Evolutionary conservation across 1,140 invertebrate genomes (phyloP).

Genomic region (Drosophila repletoides): DNA sequence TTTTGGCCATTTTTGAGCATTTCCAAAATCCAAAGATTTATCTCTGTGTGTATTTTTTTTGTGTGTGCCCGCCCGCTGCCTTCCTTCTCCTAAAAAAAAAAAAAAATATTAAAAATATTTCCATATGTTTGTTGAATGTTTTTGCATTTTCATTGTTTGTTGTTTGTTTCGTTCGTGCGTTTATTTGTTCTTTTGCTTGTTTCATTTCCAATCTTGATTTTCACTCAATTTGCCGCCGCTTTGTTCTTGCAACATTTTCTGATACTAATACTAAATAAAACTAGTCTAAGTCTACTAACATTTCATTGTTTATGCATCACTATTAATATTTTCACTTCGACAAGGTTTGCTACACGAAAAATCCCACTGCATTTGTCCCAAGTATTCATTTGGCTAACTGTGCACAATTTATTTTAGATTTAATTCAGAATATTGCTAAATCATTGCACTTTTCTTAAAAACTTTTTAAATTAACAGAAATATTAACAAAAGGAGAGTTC

Average conservation of each 20-base stretch:
- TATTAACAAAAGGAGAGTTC: too few species aligned
- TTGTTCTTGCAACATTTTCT: slow-evolving; percentile 25
- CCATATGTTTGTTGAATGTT: slow-evolving; percentile 70
- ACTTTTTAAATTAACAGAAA: too few species aligned
- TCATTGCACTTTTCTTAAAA: too few species aligned
- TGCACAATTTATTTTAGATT: too few species aligned
- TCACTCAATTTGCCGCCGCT: slow-evolving; percentile 1
- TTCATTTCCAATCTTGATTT: neutral
- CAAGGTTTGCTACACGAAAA: neutral
- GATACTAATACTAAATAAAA: slow-evolving; percentile 3
- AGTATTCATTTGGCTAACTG: too few species aligned
- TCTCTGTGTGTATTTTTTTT: slow-evolving; percentile 40
- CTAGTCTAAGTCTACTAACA: slow-evolving; percentile 18
- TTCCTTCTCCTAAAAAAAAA: neutral
- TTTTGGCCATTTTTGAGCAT: slow-evolving; percentile 43
- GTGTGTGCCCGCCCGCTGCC: slow-evolving; percentile 16
- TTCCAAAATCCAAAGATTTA: slow-evolving; percentile 10
- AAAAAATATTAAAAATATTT: too few species aligned
- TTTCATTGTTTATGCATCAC: neutral
- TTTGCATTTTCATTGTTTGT: slow-evolving; percentile 45
- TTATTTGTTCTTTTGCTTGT: slow-evolving; percentile 48
- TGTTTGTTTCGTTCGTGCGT: slow-evolving; percentile 15
- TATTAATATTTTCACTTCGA: neutral
- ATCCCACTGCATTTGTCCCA: neutral
- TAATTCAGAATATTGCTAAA: too few species aligned